A percentile compares a stretch with the other conserved stretches of the same genome.
These are phyloP conservation scores for Pegea sp. DNA, from an alignment of 23 tunicate genomes.

Conservation along the genomic window DNA sequence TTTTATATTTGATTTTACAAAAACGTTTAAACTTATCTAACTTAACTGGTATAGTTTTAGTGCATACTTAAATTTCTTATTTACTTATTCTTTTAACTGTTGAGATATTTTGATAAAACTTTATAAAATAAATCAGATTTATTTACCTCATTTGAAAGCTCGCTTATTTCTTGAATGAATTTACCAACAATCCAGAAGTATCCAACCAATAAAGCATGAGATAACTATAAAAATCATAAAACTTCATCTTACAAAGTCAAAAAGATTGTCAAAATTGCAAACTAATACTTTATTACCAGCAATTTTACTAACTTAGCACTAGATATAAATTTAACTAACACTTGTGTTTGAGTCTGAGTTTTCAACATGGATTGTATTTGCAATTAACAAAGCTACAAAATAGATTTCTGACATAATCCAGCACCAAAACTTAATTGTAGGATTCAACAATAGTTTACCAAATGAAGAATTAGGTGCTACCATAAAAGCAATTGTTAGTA, in stretches of 20 bases:
- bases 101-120: conserved; percentile 2
- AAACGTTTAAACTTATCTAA: too few relatives aligned
- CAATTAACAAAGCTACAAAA: conserved; percentile 37
- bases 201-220: conserved; percentile 12
- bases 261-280: too few relatives aligned
- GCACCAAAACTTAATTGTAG: conserved; percentile 86
- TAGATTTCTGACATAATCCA: conserved; percentile 63
- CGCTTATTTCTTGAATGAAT: conserved; percentile 53
- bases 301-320: too few relatives aligned
- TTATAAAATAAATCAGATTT: neutral
- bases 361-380: conserved; percentile 46
- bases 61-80: too few relatives aligned
- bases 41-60: too few relatives aligned
- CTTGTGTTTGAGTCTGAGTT: neutral
- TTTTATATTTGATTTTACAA: too few relatives aligned
- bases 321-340: conserved; percentile 1
- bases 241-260: too few relatives aligned
- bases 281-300: too few relatives aligned
- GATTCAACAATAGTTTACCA: conserved; percentile 65
- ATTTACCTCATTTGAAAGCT: conserved; percentile 39
- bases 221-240: neutral
- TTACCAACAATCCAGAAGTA: conserved; percentile 85
- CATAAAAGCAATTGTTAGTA: conserved; percentile 47
- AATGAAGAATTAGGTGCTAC: conserved; percentile 37
- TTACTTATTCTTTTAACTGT: too few relatives aligned